Base-by-base conservation (phyloP, 1,140 invertebrate species). In the Sarcophaga bullata region DNA sequence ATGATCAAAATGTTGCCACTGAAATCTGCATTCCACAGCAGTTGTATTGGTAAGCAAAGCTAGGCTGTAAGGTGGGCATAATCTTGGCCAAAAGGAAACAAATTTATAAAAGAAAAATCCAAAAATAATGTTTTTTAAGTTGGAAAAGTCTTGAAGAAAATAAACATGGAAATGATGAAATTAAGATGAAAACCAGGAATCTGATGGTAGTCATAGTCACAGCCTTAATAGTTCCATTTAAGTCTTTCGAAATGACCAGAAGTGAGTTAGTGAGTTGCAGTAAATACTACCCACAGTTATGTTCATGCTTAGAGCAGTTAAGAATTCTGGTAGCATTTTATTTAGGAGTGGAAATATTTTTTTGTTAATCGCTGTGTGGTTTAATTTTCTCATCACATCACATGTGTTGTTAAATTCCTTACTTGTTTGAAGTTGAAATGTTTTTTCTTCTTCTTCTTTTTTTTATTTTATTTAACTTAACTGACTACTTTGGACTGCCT, bases 161-260 rank as follows among this genome's bases (percentile, higher is more conserved):
- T 68, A 68, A 19, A 68, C 62, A 68, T 68, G 62, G n/a, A 19
- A 68, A 68, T 25, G 19, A 17, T 25, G 1, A 4, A 37, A 37
- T 68, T 68, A 68, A 68, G 19, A 68, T 68, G 62, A 68, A 68
- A 68, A 68, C 62, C 62, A 68, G 62, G 62, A 68, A 68, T 68
- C 19, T 37, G 4, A 37, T 37, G 25, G 25, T 37, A 37, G 25
- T 37, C 25, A 4, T 37, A 37, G 25, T 37, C 25, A 37, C 25
- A 37, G 25, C 25, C 25, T 37, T 37, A 37, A 37, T 37, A 37
- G 25, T 37, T 37, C 25, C 25, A 37, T 37, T 37, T 37, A 37
- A 37, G 25, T 37, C 25, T 37, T 37, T 37, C 4, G 25, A 37
- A 37, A 37, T 37, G 25, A 37, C 25, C 25, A 37, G 25, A 37